Evolutionary conservation across 2,888 invertebrate genomes (phyloP), one percentile per base, ranked within the genome.

Genomic region (Periphyllus acericola): DNA sequence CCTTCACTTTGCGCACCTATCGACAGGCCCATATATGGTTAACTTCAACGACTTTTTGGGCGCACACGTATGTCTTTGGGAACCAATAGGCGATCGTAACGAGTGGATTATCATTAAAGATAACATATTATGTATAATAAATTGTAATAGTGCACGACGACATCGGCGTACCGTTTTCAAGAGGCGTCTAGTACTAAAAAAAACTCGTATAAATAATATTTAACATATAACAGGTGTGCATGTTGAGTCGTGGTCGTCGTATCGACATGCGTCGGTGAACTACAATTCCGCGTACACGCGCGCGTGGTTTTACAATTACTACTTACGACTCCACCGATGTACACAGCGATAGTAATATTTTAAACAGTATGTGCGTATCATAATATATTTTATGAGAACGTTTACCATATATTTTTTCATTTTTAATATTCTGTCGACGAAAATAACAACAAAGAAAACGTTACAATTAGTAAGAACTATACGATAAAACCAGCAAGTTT

Each of bases 21-120:
- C 40, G 40, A 79, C 80, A 79, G 40, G 40, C 25, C 84, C 80
- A 80, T 86, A 80, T 40, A 86, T 40, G 72, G 81, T 72, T 19
- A 87, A 87, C 87, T 81, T 81, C 29, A 32, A 81, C 17, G 81
- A 74, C 81, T 81, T 87, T 84, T 87, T 74, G 55, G 74, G 32
- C 81, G 36, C 29, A 34, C n/a, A n/a, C 17, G 55, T 36, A 3
- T 55, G 29, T 66, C 25, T 75, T 72, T 60, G 72, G 14, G 87
- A 87, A 80, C 87, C 80, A 87, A 80, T 87, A 68, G 80, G 36
- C 32, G 87, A 79, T 55, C 74, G 72, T 36, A 55, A 55, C 55
- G 72, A 76, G 46, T 68, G 66, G 79, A 80, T 86, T 86, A 68
- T 80, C 55, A 55, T 79, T 72, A 72, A 79, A 72, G 80, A 86